Percentiles rank a stretch among this genome's conserved stretches.
Evolutionary conservation across 1,140 invertebrate species (phyloP).

Genomic region (Mercenaria mercenaria): DNA sequence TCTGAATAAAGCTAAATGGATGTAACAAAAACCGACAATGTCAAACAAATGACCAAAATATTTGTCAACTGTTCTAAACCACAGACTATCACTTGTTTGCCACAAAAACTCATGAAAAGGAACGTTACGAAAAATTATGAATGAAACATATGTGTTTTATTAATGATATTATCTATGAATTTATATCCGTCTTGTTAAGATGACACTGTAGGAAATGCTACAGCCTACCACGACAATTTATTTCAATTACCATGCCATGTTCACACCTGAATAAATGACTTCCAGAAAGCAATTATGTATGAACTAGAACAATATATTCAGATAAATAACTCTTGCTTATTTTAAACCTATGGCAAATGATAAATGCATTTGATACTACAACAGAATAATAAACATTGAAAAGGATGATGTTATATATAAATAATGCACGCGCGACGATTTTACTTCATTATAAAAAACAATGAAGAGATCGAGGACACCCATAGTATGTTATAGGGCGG

Average conservation of each 20-base stretch:
- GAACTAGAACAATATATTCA: background rate
- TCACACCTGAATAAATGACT: slow-evolving; percentile 1
- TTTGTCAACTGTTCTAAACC: too few relatives aligned
- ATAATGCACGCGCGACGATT: too few relatives aligned
- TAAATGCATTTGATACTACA: too few relatives aligned
- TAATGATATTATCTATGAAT: background rate
- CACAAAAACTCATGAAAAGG: too few relatives aligned
- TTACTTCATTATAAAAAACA: too few relatives aligned
- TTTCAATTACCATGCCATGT: slow-evolving; percentile 38
- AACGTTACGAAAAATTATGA: background rate
- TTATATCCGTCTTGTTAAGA: background rate
- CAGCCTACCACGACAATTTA: slow-evolving; percentile 3
- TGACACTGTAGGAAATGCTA: background rate
- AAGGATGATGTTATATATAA: background rate
- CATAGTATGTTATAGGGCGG: too few relatives aligned
- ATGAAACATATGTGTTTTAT: background rate
- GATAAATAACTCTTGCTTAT: background rate
- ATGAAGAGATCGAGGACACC: too few relatives aligned
- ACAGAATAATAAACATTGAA: background rate
- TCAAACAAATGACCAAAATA: too few relatives aligned
- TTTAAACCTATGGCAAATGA: background rate
- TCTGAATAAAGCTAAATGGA: too few relatives aligned
- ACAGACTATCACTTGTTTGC: too few relatives aligned
- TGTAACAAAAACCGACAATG: too few relatives aligned
- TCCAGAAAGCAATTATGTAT: slow-evolving; percentile 8